A percentile compares a stretch with the other conserved stretches of the same genome.
phyloP scores from a whole-genome alignment of 2,797 vertebrate genomes.

The Choloepus didactylus region DNA sequence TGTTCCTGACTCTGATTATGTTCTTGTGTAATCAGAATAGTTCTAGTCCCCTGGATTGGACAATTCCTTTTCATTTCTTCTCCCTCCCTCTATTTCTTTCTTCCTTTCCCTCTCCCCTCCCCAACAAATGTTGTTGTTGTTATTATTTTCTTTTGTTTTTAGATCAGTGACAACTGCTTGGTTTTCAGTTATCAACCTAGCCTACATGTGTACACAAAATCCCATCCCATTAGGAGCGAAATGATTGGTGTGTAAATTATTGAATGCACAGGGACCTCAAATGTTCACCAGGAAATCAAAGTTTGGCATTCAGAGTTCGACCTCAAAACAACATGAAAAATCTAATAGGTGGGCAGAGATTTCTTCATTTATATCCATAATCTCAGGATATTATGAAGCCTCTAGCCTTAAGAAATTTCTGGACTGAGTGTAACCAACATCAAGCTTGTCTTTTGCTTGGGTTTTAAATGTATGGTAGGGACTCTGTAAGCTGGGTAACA shows the following conservation, averaged over 20 bases:
- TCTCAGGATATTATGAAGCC: conserved; percentile 64
- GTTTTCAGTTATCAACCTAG: neutral
- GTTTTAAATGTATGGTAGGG: conserved; percentile 45
- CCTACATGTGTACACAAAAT: neutral
- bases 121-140: neutral
- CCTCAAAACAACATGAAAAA: conserved; percentile 60
- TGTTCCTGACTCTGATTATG: conserved; percentile 42
- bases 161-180: conserved; percentile 15
- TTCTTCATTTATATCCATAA: conserved; percentile 66
- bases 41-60: conserved; percentile 33
- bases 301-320: conserved; percentile 59
- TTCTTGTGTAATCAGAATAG: conserved; percentile 39
- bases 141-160: conserved; percentile 38
- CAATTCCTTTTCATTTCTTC: neutral
- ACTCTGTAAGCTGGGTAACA: neutral
- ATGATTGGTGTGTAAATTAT: conserved; percentile 38
- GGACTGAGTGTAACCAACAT: conserved; percentile 61
- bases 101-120: too few species aligned
- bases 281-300: conserved; percentile 63
- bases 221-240: conserved; percentile 31
- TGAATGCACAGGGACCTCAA: conserved; percentile 39
- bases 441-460: conserved; percentile 61
- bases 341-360: conserved; percentile 67
- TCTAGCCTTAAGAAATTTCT: conserved; percentile 77
- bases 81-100: neutral